Evolutionary conservation across 1,140 invertebrate species (phyloP).

Genomic region (Trachelipus rathkii): DNA sequence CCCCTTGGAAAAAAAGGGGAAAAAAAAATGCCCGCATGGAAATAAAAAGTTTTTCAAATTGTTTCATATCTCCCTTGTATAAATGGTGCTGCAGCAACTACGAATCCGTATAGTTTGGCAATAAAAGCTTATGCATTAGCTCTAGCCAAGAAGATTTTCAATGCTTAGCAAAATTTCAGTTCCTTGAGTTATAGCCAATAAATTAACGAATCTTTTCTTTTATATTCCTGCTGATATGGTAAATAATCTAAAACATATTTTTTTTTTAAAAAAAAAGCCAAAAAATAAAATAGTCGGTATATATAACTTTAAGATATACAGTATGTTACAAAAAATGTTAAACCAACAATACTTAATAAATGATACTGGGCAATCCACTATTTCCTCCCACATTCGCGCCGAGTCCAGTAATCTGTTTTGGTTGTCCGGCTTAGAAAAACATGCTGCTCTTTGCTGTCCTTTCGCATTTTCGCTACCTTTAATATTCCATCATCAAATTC

Average conservation of each 20-base stretch:
- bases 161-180: slow-evolving; percentile 49
- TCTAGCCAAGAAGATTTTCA: slow-evolving; percentile 65
- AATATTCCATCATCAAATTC: too few relatives aligned
- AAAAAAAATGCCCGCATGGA: too few relatives aligned
- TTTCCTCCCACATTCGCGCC: too few relatives aligned
- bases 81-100: slow-evolving; percentile 34
- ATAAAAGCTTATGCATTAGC: slow-evolving; percentile 73
- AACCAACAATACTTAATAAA: too few relatives aligned
- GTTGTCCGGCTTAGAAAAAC: slow-evolving; percentile 70
- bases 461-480: slow-evolving; percentile 51
- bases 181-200: slow-evolving; percentile 12
- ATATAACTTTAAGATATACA: too few relatives aligned
- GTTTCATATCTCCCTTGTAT: slow-evolving; percentile 20
- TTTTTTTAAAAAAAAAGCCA: too few relatives aligned
- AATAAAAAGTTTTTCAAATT: too few relatives aligned
- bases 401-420: slow-evolving; percentile 44
- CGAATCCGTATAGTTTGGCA: slow-evolving; percentile 72
- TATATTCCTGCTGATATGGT: slow-evolving; percentile 22
- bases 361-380: too few relatives aligned
- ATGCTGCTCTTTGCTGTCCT: slow-evolving; percentile 69
- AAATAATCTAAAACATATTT: background rate
- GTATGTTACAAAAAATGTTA: too few relatives aligned
- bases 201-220: background rate
- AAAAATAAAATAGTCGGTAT: too few relatives aligned
- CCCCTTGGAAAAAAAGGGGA: too few relatives aligned